These are phyloP conservation scores for Thryonomys swinderianus DNA, from an alignment of 2,113 vertebrate species.

Conservation along the genomic window DNA sequence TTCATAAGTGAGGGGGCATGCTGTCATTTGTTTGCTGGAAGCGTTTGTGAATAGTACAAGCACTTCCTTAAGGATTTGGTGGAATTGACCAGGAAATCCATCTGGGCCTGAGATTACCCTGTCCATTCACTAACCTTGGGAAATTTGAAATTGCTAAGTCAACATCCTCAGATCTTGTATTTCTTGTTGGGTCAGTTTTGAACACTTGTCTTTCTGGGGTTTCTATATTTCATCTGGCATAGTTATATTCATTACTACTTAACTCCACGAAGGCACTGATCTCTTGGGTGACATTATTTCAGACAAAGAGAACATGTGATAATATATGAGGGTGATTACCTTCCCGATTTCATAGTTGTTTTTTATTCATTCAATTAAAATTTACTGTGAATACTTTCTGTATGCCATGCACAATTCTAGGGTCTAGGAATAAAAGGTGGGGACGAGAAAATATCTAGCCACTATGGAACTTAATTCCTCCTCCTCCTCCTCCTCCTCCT, in stretches of 20 bases:
- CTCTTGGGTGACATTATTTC: background rate
- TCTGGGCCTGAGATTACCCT: background rate
- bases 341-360: background rate
- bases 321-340: background rate
- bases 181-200: conserved; percentile 14
- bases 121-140: background rate
- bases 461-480: no score
- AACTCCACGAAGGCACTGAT: background rate
- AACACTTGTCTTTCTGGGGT: background rate
- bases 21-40: background rate
- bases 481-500: no score
- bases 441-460: background rate
- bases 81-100: background rate
- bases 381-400: background rate
- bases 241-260: background rate
- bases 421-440: background rate
- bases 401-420: background rate
- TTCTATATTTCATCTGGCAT: background rate
- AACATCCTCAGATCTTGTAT: background rate
- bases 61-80: conserved; percentile 13
- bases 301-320: background rate
- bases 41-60: background rate
- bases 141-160: conserved; percentile 53
- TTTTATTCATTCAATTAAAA: background rate
- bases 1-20: background rate